These are phyloP conservation scores for Petroica traversi DNA, from an alignment of 2,113 vertebrate genomes.

Conservation along the genomic window DNA sequence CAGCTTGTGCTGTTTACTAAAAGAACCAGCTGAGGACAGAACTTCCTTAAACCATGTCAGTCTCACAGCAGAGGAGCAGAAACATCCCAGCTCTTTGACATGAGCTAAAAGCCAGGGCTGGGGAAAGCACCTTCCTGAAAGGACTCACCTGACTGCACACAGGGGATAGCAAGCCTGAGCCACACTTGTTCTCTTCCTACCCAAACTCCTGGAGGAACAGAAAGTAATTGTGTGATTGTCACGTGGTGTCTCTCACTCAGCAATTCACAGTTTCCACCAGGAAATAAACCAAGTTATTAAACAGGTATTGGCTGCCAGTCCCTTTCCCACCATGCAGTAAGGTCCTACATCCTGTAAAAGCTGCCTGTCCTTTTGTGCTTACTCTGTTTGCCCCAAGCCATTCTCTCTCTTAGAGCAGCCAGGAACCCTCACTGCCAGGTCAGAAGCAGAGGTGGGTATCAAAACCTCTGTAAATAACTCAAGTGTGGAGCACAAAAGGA, in stretches of 20 bases:
- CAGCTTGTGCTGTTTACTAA: neutral
- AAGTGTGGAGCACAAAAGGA: neutral
- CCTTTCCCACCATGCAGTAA: neutral
- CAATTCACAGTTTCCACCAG: neutral
- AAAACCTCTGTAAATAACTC: neutral
- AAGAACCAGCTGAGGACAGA: neutral
- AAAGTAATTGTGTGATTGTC: neutral
- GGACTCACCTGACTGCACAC: neutral
- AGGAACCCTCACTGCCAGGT: neutral
- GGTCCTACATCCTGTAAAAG: neutral
- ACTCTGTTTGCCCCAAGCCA: neutral
- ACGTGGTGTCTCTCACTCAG: neutral
- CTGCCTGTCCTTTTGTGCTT: neutral
- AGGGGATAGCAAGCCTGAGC: neutral
- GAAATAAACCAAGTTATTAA: neutral
- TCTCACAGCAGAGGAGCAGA: neutral
- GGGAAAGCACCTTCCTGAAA: neutral
- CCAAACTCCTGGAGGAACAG: neutral
- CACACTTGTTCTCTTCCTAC: neutral
- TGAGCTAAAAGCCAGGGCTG: neutral
- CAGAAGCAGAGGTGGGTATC: neutral
- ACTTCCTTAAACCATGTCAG: neutral
- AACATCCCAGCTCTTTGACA: neutral
- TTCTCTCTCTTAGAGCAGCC: neutral
- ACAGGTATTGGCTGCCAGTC: neutral